phyloP scores from a whole-genome alignment of 1,140 invertebrate genomes.

The Lasioglossum baleicum region DNA sequence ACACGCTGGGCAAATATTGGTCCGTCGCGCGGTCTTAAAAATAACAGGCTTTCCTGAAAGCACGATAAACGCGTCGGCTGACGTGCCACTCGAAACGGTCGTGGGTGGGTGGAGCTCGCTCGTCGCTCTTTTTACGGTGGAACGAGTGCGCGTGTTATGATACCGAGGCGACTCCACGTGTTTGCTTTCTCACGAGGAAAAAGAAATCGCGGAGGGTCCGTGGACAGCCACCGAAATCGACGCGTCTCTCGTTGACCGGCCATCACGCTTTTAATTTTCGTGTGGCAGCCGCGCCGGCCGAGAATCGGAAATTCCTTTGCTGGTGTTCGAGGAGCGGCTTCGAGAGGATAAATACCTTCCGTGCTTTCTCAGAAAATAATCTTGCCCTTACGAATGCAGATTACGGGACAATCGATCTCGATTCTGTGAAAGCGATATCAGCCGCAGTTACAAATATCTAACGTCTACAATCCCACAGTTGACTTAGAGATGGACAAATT shows the following conservation, averaged over 20 bases:
- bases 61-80: conserved; percentile 40
- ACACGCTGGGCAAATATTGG: conserved; percentile 62
- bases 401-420: conserved; percentile 17
- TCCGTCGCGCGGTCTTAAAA: conserved; percentile 20
- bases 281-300: not conserved
- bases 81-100: conserved; percentile 51
- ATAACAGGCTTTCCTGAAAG: conserved; percentile 51
- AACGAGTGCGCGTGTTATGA: conserved; percentile 49
- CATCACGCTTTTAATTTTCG: conserved; percentile 27
- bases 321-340: not conserved
- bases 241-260: conserved; percentile 45
- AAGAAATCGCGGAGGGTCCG: conserved; percentile 40
- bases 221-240: conserved; percentile 40
- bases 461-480: too few species aligned
- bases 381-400: conserved; percentile 6
- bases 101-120: conserved; percentile 49
- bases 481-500: too few species aligned
- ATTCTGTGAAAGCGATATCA: too few species aligned
- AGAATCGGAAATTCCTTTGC: not conserved
- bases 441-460: too few species aligned
- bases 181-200: conserved; percentile 54
- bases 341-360: conserved; percentile 4
- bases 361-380: conserved; percentile 41
- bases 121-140: conserved; percentile 2
- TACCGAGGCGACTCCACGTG: conserved; percentile 52